These are phyloP conservation scores for Mastomys coucha DNA, from an alignment of 2,113 vertebrate species.

Conservation along the genomic window DNA sequence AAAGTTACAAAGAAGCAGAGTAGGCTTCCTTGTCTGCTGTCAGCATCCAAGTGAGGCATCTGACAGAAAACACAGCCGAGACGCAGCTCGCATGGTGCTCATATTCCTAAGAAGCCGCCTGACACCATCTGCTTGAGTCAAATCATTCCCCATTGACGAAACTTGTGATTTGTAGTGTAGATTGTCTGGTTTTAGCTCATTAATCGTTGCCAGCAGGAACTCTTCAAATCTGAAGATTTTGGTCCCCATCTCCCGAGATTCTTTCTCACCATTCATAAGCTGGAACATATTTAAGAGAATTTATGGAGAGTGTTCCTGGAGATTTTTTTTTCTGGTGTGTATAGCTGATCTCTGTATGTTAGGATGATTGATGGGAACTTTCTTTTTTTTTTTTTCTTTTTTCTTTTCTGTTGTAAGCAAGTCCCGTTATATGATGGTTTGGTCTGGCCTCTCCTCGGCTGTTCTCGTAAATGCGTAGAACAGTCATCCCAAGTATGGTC, in stretches of 20 bases:
- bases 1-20: neutral
- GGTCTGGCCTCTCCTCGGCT: neutral
- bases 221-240: slow-evolving; percentile 38
- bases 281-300: slow-evolving; percentile 47
- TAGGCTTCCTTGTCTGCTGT: neutral
- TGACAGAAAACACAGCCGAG: neutral
- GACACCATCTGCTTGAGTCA: slow-evolving; percentile 24
- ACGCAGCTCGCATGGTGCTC: neutral
- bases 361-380: neutral
- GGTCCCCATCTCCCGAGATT: slow-evolving; percentile 4
- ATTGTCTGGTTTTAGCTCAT: slow-evolving; percentile 27
- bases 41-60: neutral
- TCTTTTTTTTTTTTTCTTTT: neutral
- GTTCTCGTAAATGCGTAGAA: neutral
- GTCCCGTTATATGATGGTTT: neutral
- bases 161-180: neutral
- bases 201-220: slow-evolving; percentile 28
- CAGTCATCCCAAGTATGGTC: neutral
- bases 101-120: neutral
- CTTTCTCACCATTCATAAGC: slow-evolving; percentile 27
- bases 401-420: slow-evolving; percentile 28
- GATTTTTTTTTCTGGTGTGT: neutral
- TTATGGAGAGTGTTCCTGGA: neutral
- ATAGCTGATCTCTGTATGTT: neutral
- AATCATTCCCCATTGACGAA: slow-evolving; percentile 25